Evolutionary conservation across 1,140 invertebrate genomes (phyloP).

Genomic region (Lethrus apterus): DNA sequence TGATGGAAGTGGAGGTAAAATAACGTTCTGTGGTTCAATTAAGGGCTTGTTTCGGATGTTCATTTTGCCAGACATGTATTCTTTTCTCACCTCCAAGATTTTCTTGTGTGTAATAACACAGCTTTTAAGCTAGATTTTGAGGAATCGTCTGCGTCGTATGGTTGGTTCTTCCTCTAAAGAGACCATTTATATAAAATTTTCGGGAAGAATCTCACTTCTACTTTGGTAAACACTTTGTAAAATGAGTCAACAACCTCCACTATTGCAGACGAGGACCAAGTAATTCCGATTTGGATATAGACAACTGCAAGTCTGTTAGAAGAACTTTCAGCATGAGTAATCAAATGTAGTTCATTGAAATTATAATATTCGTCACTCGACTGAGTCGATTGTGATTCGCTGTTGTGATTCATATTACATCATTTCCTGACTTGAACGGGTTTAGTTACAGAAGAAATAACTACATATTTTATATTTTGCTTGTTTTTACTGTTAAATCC

Average conservation of each 20-base stretch:
- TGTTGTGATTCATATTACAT: constrained; percentile 1
- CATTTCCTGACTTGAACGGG: not conserved
- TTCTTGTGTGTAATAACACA: no score
- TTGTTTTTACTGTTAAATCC: not conserved
- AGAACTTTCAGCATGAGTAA: not conserved
- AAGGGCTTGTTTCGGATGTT: no score
- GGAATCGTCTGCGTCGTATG: no score
- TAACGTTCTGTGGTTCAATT: no score
- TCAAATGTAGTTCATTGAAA: not conserved
- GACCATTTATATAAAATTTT: no score
- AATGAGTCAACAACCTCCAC: constrained; percentile 3
- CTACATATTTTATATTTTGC: not conserved
- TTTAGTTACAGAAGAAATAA: not conserved
- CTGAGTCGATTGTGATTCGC: no score
- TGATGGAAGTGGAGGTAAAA: no score
- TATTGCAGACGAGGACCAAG: constrained; percentile 1
- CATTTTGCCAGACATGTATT: no score
- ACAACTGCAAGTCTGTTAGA: no score
- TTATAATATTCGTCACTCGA: not conserved
- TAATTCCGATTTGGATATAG: constrained; percentile 2
- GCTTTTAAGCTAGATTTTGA: no score
- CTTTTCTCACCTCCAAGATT: no score
- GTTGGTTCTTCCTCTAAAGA: no score
- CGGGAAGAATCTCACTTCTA: not conserved
- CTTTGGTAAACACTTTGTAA: constrained; percentile 1